Base-by-base conservation (phyloP, 2,797 vertebrate genomes). In the Labeo calbasu region DNA sequence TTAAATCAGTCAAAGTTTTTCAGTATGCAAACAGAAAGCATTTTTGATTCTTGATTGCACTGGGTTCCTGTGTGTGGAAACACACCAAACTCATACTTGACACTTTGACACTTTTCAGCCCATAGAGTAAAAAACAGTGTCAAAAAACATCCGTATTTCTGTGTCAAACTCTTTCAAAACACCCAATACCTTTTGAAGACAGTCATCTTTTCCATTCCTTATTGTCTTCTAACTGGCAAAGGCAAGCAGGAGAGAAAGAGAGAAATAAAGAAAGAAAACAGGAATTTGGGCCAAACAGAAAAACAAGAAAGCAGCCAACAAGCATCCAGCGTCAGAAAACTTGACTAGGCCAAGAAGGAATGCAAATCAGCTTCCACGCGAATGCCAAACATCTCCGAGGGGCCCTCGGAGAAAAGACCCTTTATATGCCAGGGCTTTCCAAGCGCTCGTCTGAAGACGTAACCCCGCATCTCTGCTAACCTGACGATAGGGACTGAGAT, bases 291-390 rank as follows among this genome's bases (percentile, higher is more conserved):
- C 73, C 79, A 77, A 87, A 69, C 50, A 65, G 14, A 9, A 46
- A 76, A 72, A 61, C 17, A 43, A 80, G 50, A 70, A 43, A 79
- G 50, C 69, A 83, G 69, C 57, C 55, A 65, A 15, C 25, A 53
- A 66, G n/a, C 81, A 79, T 75, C 55, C 43, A 82, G 75, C 85
- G 71, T 86, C 77, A 79, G 72, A 86, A 91, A 92, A 92, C 92
- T 93, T 89, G 91, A 82, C 92, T 85, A 85, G 85, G 90, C 79
- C 87, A 93, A 89, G 63, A 5, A 9, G 84, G 86, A 92, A 95
- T 95, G 94, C 93, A 93, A 95, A 95, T 94, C 68, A 92, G 89
- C 85, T 86, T 68, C 9, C 72, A 92, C 93, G 93, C 92, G 92
- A 94, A 94, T 92, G 88, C 89, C 89, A 92, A 89, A 90, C 63